A percentile compares a stretch with the other conserved stretches of the same genome.
Evolutionary conservation across 1,140 invertebrate genomes (phyloP).

Genomic region (Brachionus koreanus): DNA sequence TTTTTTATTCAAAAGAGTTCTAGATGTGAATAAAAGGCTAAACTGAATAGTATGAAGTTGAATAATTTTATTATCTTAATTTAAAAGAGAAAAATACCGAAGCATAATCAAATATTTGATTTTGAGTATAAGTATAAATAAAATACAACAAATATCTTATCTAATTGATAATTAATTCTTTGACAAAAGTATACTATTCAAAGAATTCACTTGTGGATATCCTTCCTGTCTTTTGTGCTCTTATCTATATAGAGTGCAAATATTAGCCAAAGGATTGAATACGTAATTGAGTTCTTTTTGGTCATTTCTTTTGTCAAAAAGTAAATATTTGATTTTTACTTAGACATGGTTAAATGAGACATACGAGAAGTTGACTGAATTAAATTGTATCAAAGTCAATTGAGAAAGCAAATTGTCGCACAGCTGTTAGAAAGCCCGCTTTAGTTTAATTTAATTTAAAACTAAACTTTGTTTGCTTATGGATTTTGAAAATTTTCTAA

Average conservation of each 20-base stretch:
- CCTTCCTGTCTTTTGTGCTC: constrained; percentile 8
- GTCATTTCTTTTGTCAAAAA: neutral
- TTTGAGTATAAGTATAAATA: neutral
- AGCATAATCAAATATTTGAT: neutral
- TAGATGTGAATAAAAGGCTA: neutral
- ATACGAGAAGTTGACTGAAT: neutral
- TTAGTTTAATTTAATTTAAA: neutral
- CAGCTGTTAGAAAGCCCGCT: neutral
- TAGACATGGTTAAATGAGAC: constrained; percentile 29
- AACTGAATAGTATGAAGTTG: neutral
- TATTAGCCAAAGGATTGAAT: constrained; percentile 28
- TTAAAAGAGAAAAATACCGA: neutral
- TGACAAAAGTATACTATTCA: neutral
- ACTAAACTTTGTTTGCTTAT: neutral
- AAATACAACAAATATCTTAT: constrained; percentile 10
- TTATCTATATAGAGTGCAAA: neutral
- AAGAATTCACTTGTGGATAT: constrained; percentile 37
- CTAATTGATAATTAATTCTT: constrained; percentile 11
- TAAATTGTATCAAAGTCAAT: constrained; percentile 12
- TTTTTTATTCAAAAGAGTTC: neutral
- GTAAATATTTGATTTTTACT: constrained; percentile 15
- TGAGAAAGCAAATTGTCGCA: neutral
- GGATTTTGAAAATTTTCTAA: neutral
- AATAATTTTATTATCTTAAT: neutral
- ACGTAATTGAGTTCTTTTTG: constrained; percentile 31